A percentile compares a stretch with the other conserved stretches of the same genome.
Conservation (phyloP, 2,888 invertebrate genomes). For the Rugalucina vietnamica region DNA sequence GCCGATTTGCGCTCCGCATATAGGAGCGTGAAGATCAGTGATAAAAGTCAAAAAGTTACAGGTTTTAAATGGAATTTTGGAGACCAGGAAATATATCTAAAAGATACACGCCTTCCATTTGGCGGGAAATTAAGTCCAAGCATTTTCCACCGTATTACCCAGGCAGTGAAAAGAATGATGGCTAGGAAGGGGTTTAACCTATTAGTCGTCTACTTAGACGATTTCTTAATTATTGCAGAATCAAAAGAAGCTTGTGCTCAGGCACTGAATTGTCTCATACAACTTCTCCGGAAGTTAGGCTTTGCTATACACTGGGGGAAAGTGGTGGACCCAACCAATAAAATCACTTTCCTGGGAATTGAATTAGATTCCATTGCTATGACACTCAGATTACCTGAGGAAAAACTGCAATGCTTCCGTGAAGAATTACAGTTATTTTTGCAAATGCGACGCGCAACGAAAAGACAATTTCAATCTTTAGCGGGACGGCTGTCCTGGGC, state of each 20-base stretch:
- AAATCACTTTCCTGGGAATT: not conserved
- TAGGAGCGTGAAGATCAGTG: not conserved
- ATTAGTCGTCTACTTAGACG: slow-evolving; percentile 38
- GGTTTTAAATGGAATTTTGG: slow-evolving; percentile 26
- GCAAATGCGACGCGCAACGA: not conserved
- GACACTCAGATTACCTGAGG: not conserved
- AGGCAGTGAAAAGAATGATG: slow-evolving; percentile 33
- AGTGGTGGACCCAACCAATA: not conserved
- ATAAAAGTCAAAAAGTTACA: slow-evolving; percentile 18
- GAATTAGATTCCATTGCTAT: not conserved
- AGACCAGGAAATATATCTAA: not conserved
- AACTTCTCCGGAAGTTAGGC: slow-evolving; percentile 4
- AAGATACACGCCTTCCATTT: slow-evolving; percentile 22
- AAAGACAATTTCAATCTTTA: not conserved
- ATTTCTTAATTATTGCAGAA: slow-evolving; percentile 28
- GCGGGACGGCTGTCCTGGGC: not conserved
- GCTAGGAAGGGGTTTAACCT: slow-evolving; percentile 26
- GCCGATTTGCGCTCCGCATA: slow-evolving; percentile 33
- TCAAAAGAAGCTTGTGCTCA: slow-evolving; percentile 1
- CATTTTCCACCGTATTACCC: slow-evolving; percentile 31
- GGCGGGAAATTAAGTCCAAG: slow-evolving; percentile 27
- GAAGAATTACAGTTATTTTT: not conserved
- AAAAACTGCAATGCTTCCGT: not conserved
- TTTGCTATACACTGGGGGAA: slow-evolving; percentile 8
- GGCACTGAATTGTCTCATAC: not conserved